phyloP scores from a whole-genome alignment of 2,888 invertebrate species.

The Nymphalis urticae region DNA sequence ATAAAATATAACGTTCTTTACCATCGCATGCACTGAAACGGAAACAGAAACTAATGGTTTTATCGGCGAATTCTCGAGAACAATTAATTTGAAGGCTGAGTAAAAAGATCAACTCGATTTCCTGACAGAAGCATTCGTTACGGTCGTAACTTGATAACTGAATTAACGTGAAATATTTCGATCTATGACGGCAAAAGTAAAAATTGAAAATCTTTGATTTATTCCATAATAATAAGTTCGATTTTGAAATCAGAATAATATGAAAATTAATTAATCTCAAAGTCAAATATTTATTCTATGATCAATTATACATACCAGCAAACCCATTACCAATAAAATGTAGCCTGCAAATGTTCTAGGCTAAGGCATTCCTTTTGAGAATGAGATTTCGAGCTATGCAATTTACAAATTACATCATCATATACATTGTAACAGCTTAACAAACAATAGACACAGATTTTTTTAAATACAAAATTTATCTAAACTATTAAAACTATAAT shows the following conservation, averaged over 20 bases:
- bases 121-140: slow-evolving; percentile 4
- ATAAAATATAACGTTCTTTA: no score
- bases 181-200: background rate
- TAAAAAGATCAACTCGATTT: slow-evolving; percentile 15
- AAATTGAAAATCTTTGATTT: background rate
- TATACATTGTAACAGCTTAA: no score
- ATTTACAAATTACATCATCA: no score
- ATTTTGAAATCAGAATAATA: no score
- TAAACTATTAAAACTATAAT: slow-evolving; percentile 7
- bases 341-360: no score
- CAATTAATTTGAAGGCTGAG: slow-evolving; percentile 19
- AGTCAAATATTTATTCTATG: no score
- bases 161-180: slow-evolving; percentile 1
- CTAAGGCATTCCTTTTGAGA: no score
- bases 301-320: no score
- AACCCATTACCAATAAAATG: no score
- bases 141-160: slow-evolving; percentile 3
- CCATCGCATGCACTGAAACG: slow-evolving; percentile 8
- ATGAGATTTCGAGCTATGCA: no score
- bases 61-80: slow-evolving; percentile 20
- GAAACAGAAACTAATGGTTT: slow-evolving; percentile 21
- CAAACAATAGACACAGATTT: background rate
- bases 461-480: background rate
- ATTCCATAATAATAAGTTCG: background rate
- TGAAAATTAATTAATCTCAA: no score